A percentile compares a stretch with the other conserved stretches of the same genome.
Evolutionary conservation across 2,113 vertebrate species (phyloP).

Genomic region (Sitta europaea): DNA sequence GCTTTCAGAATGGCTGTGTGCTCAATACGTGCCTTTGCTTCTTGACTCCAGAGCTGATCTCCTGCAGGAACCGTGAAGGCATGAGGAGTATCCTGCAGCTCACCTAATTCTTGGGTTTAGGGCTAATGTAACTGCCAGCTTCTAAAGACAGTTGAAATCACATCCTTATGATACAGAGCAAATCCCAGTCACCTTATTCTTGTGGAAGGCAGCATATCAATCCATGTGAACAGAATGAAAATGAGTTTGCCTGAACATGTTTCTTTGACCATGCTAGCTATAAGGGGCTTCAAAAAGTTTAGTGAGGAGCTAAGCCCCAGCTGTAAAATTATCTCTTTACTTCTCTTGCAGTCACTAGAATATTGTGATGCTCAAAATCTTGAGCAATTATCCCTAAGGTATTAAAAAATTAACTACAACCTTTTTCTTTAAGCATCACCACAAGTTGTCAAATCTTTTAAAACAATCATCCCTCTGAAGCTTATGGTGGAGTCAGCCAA

Average conservation of each 20-base stretch:
- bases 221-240: not conserved
- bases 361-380: not conserved
- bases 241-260: not conserved
- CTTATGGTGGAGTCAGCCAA: not conserved
- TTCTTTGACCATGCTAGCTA: not conserved
- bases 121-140: not conserved
- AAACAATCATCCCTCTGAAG: not conserved
- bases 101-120: not conserved
- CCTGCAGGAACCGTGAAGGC: not conserved
- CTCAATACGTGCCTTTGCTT: not conserved
- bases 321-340: not conserved
- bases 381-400: not conserved
- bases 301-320: not conserved
- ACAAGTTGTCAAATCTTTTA: accelerated
- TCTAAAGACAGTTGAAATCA: not conserved
- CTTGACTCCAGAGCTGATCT: not conserved
- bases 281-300: not conserved
- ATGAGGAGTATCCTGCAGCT: not conserved
- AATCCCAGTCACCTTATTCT: not conserved
- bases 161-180: not conserved
- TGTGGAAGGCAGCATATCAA: not conserved
- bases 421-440: not conserved
- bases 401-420: not conserved
- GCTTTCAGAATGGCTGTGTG: not conserved
- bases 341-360: not conserved